These are phyloP conservation scores for Chloroceryle aenea DNA, from an alignment of 2,113 vertebrate species.

Conservation along the genomic window DNA sequence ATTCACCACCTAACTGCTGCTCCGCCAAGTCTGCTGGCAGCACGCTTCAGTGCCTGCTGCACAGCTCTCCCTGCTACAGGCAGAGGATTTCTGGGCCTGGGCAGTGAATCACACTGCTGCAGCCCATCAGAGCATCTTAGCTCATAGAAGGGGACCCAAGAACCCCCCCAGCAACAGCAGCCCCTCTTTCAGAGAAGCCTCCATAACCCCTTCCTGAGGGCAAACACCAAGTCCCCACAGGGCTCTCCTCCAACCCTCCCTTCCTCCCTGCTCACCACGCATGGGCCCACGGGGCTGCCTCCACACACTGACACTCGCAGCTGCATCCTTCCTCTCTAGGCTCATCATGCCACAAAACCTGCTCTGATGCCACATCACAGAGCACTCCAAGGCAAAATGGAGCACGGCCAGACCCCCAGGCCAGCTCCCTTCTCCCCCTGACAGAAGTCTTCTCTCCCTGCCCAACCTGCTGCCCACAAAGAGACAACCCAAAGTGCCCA, in stretches of 20 bases:
- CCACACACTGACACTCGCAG: neutral
- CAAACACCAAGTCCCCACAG: neutral
- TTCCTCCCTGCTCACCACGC: neutral
- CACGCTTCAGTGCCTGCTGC: neutral
- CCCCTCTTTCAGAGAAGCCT: neutral
- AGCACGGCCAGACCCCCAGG: rapidly evolving
- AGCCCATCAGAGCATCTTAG: neutral
- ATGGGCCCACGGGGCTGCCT: neutral
- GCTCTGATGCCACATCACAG: neutral
- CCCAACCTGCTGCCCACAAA: neutral
- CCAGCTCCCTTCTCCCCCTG: neutral
- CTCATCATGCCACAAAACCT: neutral
- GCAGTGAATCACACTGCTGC: neutral
- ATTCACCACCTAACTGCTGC: neutral
- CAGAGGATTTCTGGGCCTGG: neutral
- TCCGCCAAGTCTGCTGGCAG: neutral
- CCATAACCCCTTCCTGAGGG: neutral
- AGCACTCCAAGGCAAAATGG: rapidly evolving
- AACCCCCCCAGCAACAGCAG: neutral
- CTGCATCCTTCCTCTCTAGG: slow-evolving; percentile 11
- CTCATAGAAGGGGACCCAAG: neutral
- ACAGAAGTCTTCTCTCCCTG: neutral
- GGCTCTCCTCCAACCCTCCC: neutral
- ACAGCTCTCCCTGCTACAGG: neutral
- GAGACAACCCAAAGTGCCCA: neutral